phyloP scores from a whole-genome alignment of 2,113 vertebrate species.

The Hypomesus transpacificus region DNA sequence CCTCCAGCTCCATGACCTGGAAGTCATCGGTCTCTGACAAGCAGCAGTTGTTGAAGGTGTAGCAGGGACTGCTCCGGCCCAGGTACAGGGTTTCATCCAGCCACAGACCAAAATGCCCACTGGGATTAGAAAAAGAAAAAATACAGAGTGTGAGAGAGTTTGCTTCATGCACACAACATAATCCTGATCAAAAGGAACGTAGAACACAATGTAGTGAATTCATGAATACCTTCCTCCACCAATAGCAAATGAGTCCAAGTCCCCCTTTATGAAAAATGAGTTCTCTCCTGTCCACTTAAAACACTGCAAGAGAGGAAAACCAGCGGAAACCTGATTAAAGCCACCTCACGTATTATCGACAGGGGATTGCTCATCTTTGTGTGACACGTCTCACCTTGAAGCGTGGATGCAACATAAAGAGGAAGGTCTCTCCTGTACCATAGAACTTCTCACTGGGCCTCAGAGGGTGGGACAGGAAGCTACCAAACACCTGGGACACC shows the following conservation, averaged over 20 bases:
- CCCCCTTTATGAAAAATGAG: slow-evolving; percentile 79
- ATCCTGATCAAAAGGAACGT: too few relatives aligned
- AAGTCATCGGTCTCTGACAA: slow-evolving; percentile 75
- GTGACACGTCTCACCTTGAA: slow-evolving; percentile 65
- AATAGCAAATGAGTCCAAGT: slow-evolving; percentile 75
- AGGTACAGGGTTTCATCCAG: slow-evolving; percentile 74
- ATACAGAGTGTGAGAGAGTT: not conserved
- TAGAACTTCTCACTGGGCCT: slow-evolving; percentile 72
- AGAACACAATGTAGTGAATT: too few relatives aligned
- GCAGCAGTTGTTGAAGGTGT: slow-evolving; percentile 77
- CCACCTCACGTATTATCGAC: not conserved
- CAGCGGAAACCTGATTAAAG: not conserved
- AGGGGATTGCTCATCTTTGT: not conserved
- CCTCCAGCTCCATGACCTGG: slow-evolving; percentile 74
- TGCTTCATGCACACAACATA: not conserved
- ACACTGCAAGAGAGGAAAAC: slow-evolving; percentile 55
- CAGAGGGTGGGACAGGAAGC: slow-evolving; percentile 74
- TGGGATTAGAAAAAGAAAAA: slow-evolving; percentile 28
- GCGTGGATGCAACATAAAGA: slow-evolving; percentile 74
- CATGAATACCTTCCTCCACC: slow-evolving; percentile 74
- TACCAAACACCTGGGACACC: slow-evolving; percentile 67
- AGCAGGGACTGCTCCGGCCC: slow-evolving; percentile 75
- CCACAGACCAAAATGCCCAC: slow-evolving; percentile 80
- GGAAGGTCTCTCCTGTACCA: slow-evolving; percentile 77
- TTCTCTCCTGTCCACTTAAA: slow-evolving; percentile 79